Base-by-base conservation (phyloP, 2,888 invertebrate genomes). In the Campoletis raptor region DNA sequence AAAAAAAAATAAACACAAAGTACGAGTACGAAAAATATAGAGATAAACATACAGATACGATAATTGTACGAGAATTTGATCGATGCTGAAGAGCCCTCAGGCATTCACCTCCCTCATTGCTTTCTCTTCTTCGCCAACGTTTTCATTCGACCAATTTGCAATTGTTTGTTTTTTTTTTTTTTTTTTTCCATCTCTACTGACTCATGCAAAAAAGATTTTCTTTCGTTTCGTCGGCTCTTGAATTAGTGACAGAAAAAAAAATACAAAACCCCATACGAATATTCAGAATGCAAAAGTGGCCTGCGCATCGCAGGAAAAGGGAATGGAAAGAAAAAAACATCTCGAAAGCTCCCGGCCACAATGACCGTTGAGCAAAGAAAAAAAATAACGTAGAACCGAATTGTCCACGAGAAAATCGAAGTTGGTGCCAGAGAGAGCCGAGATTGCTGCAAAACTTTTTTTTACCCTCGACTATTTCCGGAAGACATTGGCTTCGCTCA, bases 401-500 rank as follows among this genome's bases (percentile, higher is more conserved):
- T 61, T 40, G 74, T 69, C n/a, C 72, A 37, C 74, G 61, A 80
- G 77, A 77, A 77, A 77, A 74, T 80, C 69, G 61, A 37, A 42
- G 24, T 74, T 70, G 9, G 36, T 21, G 37, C 48, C 57, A 24
- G 21, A 57, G 67, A 45, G 54, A 45, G 57, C 57, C 78, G 69
- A 76, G 57, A 45, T 80, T 76, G 69, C 83, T n/a, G 30, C 37
- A 45, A 10, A 21, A 42, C 18, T 18, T 57, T 72, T 45, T 61
- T 18, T 36, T 24, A 57, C 30, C 30, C 42, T 74, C 21, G 42
- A 74, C 84, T 84, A 84, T 80, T 80, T 81, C 57, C 72, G 37
- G 79, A 57, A 57, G 67, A 83, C 45, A n/a, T 79, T 70, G 18
- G 40, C 40, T 36, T 9, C 30, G 70, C 57, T 24, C 67, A 66